These are phyloP conservation scores for Metellina segmentata DNA, from an alignment of 2,888 invertebrate species.

Conservation along the genomic window DNA sequence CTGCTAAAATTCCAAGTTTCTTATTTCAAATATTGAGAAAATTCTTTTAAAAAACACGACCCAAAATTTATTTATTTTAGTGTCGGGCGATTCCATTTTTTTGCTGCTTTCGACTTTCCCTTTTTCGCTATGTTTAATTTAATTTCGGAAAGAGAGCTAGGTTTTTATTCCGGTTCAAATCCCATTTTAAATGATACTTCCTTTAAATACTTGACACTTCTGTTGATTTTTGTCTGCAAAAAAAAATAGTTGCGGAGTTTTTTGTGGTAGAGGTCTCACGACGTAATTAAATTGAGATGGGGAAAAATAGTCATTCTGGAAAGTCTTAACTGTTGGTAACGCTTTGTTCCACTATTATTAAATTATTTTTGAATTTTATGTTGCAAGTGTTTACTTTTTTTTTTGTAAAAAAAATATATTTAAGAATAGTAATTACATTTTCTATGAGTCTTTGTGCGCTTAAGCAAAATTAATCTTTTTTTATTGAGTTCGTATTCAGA, in stretches of 20 bases:
- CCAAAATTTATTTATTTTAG: background rate
- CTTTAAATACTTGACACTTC: conserved; percentile 26
- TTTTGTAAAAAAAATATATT: background rate
- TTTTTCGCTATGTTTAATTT: conserved; percentile 35
- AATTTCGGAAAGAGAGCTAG: conserved; percentile 20
- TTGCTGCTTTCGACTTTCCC: conserved; percentile 2
- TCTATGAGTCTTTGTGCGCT: background rate
- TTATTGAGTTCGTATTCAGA: background rate
- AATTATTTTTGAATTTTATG: background rate
- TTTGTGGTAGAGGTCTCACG: background rate
- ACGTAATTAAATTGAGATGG: conserved; percentile 31
- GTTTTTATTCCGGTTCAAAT: conserved; percentile 4
- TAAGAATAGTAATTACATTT: conserved; percentile 21
- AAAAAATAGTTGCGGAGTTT: conserved; percentile 1
- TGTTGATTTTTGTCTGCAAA: background rate
- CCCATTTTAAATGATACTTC: conserved; percentile 28
- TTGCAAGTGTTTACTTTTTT: background rate
- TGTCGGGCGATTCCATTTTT: background rate
- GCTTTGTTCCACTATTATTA: background rate
- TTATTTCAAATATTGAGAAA: conserved; percentile 49
- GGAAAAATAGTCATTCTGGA: background rate
- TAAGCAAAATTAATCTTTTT: background rate
- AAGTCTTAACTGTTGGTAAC: background rate
- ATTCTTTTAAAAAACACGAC: conserved; percentile 14
- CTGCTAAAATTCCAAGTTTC: conserved; percentile 28